Evolutionary conservation across 2,888 invertebrate genomes (phyloP), one percentile per base, ranked within the genome.

Genomic region (Tromatobia lineatoria): DNA sequence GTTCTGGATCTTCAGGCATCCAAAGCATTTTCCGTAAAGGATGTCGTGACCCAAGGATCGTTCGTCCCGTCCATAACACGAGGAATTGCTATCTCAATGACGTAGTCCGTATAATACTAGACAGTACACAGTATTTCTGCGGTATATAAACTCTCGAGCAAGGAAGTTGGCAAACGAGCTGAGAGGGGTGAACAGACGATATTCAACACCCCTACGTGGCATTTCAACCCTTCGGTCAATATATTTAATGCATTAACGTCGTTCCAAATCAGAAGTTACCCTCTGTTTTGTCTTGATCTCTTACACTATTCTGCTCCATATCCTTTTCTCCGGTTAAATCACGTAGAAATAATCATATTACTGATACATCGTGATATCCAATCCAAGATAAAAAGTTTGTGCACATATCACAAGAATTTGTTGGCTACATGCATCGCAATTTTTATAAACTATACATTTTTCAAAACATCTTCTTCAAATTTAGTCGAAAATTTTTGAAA

Each of bases 161-260:
- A 50, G 18, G 42, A 50, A 80, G 18, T 52, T 42, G 66, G 13
- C 34, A 20, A 64, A 79, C 79, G 66, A 75, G 80, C 25, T 52
- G 42, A 10, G 11, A 61, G 66, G 71, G 64, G 70, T 50, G 4
- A 75, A 70, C 61, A 29, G 70, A 47, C 70, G 83, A 85, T 75
- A 86, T 79, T 80, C 66, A 79, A 86, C 76, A 83, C 78, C 75
- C n/a, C 69, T 71, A 70, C 78, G 70, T 66, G 67, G 34, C 75
- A 47, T 45, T 75, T 64, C 81, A 52, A 77, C 76, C 78, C 64
- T 52, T 81, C 73, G 67, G 83, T 78, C 86, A 81, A 85, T 85
- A 79, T 79, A 57, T 78, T 80, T 83, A 83, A 86, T 86, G 79
- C 86, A 78, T 81, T 79, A 79, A 61, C 85, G 73, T 66, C 80